phyloP scores from a whole-genome alignment of 2,113 vertebrate genomes.

The Aviceda subcristata region DNA sequence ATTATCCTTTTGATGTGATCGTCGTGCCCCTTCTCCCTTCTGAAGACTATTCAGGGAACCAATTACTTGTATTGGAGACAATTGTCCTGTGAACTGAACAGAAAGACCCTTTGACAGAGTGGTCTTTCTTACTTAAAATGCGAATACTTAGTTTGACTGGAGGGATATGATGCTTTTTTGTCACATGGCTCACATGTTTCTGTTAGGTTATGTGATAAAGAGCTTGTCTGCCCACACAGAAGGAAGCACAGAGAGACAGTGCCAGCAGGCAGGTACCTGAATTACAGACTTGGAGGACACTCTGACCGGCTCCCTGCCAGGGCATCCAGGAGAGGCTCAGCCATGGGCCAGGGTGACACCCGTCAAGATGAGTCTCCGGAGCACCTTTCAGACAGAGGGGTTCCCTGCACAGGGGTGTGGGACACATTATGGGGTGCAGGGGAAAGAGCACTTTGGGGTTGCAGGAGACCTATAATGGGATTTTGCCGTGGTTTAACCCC shows the following conservation, averaged over 20 bases:
- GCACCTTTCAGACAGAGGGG: neutral
- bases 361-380: neutral
- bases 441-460: neutral
- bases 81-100: neutral
- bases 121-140: neutral
- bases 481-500: no score
- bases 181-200: neutral
- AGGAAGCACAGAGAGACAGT: neutral
- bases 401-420: neutral
- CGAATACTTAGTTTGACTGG: neutral
- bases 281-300: neutral
- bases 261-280: no score
- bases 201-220: neutral
- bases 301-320: neutral
- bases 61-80: neutral
- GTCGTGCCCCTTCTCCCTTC: neutral
- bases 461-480: neutral
- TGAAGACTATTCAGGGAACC: slow-evolving; percentile 17
- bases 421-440: rapidly evolving
- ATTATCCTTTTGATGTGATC: slow-evolving; percentile 11
- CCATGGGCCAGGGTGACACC: neutral
- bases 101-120: neutral
- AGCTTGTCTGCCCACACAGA: neutral
- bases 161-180: neutral
- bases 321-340: neutral